Conservation (phyloP, 92 coral and sea anemone genomes). For the Bergia puertoricense region DNA sequence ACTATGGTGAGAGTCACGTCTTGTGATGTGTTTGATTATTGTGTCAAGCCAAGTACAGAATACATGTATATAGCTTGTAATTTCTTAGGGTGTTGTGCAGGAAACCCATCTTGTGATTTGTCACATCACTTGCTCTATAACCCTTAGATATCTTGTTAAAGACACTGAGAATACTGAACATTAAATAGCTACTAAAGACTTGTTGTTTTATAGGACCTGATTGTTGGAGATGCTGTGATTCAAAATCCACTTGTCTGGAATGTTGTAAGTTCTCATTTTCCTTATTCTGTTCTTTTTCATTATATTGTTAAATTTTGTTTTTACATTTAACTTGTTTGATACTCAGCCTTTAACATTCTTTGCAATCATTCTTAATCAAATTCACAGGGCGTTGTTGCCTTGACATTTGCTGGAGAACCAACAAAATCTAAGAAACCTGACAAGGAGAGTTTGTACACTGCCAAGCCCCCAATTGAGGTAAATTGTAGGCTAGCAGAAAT, state of each 20-base stretch:
- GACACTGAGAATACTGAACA: neutral
- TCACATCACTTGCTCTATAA: too few species aligned
- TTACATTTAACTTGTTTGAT: neutral
- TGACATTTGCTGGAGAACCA: conserved; percentile 77
- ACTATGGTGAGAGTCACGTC: conserved; percentile 63
- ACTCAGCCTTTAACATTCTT: neutral
- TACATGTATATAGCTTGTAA: neutral
- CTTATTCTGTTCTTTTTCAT: neutral
- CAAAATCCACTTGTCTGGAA: conserved; percentile 95
- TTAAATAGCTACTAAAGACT: neutral
- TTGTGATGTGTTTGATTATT: too few species aligned
- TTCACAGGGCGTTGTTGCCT: conserved; percentile 76
- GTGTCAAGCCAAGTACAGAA: neutral
- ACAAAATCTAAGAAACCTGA: conserved; percentile 69
- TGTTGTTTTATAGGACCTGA: conserved; percentile 69
- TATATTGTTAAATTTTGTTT: neutral
- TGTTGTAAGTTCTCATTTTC: conserved; percentile 68
- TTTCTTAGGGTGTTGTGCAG: neutral
- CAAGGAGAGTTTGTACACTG: conserved; percentile 74
- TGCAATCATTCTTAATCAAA: neutral
- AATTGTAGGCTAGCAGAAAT: neutral
- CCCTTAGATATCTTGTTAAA: too few species aligned
- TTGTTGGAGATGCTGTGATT: conserved; percentile 94
- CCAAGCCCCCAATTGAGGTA: conserved; percentile 92
- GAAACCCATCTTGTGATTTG: too few species aligned